Base-by-base conservation (phyloP, 2,888 invertebrate genomes). In the Nemoura dubitans region DNA sequence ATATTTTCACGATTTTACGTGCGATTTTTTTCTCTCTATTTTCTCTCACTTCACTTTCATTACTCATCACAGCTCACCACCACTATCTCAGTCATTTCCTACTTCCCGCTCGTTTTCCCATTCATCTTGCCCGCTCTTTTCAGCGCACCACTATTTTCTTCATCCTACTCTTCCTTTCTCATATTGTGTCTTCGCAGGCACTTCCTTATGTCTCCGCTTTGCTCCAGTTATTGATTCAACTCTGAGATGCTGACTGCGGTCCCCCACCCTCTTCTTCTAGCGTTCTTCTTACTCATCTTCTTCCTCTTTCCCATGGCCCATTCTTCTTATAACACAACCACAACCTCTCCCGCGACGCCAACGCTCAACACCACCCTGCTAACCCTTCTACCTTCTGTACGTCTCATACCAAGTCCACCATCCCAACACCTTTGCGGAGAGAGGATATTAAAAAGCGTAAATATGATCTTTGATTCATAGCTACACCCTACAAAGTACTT, bases 371-470 rank as follows among this genome's bases (percentile, higher is more conserved):
- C 10, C 36, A 36, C 36, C 36, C 36, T 36, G 3, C 10, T 36
- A 36, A 36, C 3, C 36, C 36, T 6, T 36, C 3, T 3, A 36
- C 3, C 10, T 36, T 36, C 3, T 36, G 10, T 36, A 36, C 36
- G 10, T 36, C 36, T 36, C 36, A 36, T 36, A 36, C 59, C 59
- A 36, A 36, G 36, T 36, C 21, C 59, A 59, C 59, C 3, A n/a
- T n/a, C 21, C 59, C 21, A 59, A 7, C 59, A 7, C 59, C 59
- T 21, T 21, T 14, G 21, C 59, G 6, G 59, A 10, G 10, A 59
- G 59, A 59, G 59, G 59, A 59, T 59, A 59, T 59, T 59, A 59
- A 59, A 59, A 59, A 59, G 21, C 59, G 59, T 59, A 59, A 59
- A 59, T 59, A 59, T 59, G 59, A 59, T 59, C 59, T 59, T 59